Percentiles rank a stretch among this genome's conserved stretches.
These are phyloP conservation scores for Cheilosia vulpina DNA, from an alignment of 2,888 invertebrate genomes.

Conservation along the genomic window DNA sequence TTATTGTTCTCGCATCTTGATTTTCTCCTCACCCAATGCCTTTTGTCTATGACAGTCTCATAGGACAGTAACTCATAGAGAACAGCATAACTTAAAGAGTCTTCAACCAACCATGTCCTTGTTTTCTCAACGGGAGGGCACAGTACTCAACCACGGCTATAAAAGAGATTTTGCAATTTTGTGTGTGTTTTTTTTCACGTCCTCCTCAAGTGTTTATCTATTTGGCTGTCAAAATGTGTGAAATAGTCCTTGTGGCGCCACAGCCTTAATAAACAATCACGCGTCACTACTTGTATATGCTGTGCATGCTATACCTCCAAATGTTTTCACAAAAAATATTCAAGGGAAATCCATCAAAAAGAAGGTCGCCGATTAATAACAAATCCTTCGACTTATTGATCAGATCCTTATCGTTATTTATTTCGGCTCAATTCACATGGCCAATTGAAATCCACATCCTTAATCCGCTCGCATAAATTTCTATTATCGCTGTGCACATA, in stretches of 20 bases:
- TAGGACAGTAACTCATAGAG: no score
- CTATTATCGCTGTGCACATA: neutral
- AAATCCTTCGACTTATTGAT: slow-evolving; percentile 17
- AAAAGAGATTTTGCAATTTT: neutral
- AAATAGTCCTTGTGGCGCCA: slow-evolving; percentile 26
- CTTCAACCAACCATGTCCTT: neutral
- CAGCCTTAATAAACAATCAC: slow-evolving; percentile 10
- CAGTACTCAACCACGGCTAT: neutral
- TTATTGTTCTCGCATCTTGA: no score
- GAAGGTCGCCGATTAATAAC: slow-evolving; percentile 18
- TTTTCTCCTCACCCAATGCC: no score
- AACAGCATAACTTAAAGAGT: neutral
- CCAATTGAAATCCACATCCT: slow-evolving; percentile 9
- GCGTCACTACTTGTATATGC: neutral
- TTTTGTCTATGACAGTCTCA: neutral
- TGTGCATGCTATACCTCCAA: neutral
- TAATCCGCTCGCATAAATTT: slow-evolving; percentile 10
- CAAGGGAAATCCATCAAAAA: slow-evolving; percentile 11
- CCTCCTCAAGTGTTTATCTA: slow-evolving; percentile 6
- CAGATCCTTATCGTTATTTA: slow-evolving; percentile 19
- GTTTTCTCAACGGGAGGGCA: slow-evolving; percentile 20
- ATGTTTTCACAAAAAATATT: slow-evolving; percentile 1
- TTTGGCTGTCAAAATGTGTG: slow-evolving; percentile 11
- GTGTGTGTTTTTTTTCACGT: neutral
- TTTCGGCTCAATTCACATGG: slow-evolving; percentile 21